A percentile compares a stretch with the other conserved stretches of the same genome.
phyloP scores from a whole-genome alignment of 2,888 invertebrate genomes.

The Cepaea hortensis region DNA sequence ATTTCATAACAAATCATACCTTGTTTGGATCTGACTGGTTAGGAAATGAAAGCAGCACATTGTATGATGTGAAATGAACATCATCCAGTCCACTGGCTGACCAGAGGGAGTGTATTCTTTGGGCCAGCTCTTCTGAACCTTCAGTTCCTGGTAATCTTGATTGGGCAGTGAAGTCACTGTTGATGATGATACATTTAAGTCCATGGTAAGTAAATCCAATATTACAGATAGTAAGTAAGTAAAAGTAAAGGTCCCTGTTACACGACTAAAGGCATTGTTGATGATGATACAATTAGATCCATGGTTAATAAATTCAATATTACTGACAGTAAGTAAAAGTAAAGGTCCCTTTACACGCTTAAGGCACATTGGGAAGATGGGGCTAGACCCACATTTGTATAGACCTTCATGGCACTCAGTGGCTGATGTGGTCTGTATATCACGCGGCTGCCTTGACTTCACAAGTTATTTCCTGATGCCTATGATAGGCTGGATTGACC shows the following conservation, averaged over 20 bases:
- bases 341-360: too few relatives aligned
- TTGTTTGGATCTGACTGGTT: conserved; percentile 56
- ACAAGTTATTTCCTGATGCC: too few relatives aligned
- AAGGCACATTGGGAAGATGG: too few relatives aligned
- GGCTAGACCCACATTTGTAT: too few relatives aligned
- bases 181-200: background rate
- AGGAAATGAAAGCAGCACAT: conserved; percentile 69
- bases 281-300: background rate
- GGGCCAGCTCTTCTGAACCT: conserved; percentile 56
- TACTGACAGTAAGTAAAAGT: background rate
- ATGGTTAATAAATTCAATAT: background rate
- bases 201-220: background rate
- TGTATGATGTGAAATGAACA: conserved; percentile 60
- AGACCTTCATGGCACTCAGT: too few relatives aligned
- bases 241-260: too few relatives aligned
- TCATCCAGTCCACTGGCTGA: conserved; percentile 58
- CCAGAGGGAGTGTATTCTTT: conserved; percentile 58
- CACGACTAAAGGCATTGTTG: conserved; percentile 52
- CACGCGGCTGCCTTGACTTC: too few relatives aligned
- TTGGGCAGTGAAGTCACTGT: conserved; percentile 56
- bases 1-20: conserved; percentile 50
- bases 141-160: conserved; percentile 65
- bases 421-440: too few relatives aligned
- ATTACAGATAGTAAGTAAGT: background rate
- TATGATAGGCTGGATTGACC: too few relatives aligned